Conservation (phyloP, 2,113 vertebrate genomes). For the Pongo pygmaeus region DNA sequence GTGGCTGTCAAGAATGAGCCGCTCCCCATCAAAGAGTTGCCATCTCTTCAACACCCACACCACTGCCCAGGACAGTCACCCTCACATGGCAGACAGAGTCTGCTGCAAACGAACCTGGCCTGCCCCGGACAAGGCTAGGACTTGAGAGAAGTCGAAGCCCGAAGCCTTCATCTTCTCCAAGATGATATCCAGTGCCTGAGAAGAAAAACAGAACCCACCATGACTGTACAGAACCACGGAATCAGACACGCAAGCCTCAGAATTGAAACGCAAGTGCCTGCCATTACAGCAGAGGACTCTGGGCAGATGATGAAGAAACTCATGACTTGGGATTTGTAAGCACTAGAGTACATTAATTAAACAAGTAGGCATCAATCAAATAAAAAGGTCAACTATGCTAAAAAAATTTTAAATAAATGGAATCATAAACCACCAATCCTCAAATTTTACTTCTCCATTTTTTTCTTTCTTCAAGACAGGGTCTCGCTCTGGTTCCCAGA, state of each 20-base stretch:
- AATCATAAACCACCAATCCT: conserved; percentile 32
- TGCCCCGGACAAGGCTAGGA: conserved; percentile 93
- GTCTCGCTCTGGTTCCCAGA: too few relatives aligned
- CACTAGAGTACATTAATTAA: conserved; percentile 53
- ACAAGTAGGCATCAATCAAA: conserved; percentile 43
- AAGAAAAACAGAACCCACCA: conserved; percentile 63
- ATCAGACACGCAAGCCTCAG: conserved; percentile 39
- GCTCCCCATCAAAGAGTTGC: not conserved
- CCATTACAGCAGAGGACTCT: conserved; percentile 35
- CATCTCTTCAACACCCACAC: too few relatives aligned
- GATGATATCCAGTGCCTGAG: conserved; percentile 93
- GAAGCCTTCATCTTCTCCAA: conserved; percentile 92
- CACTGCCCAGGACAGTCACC: accelerated
- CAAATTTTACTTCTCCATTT: not conserved
- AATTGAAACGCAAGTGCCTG: conserved; percentile 46
- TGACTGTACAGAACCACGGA: conserved; percentile 31
- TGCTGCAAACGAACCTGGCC: conserved; percentile 89
- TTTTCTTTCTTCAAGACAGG: not conserved
- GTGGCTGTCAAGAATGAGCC: not conserved
- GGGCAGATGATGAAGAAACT: conserved; percentile 45
- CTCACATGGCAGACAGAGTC: accelerated
- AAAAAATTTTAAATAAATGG: conserved; percentile 32
- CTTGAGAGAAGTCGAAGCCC: conserved; percentile 90
- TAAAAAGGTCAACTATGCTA: not conserved
- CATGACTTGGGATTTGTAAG: conserved; percentile 47